Conservation (phyloP, 2,888 invertebrate genomes). For the Phragmatobia fuliginosa region DNA sequence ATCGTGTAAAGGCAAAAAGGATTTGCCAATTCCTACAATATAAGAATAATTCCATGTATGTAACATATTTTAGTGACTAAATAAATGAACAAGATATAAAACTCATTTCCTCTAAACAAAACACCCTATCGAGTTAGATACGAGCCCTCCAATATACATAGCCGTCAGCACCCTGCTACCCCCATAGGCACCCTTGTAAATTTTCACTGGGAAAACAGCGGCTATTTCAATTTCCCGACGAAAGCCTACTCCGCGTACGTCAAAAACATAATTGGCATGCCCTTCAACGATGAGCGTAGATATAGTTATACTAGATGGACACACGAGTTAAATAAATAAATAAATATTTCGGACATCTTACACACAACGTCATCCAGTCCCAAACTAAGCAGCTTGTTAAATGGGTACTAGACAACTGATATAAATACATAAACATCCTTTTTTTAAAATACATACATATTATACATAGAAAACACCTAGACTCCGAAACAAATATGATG, state of each 20-base stretch:
- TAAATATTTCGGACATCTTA: too few species aligned
- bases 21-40: too few species aligned
- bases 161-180: background rate
- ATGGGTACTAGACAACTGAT: too few species aligned
- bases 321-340: too few species aligned
- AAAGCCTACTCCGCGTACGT: slow-evolving; percentile 63
- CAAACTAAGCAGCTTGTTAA: too few species aligned
- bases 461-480: too few species aligned
- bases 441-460: too few species aligned
- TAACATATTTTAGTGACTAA: background rate
- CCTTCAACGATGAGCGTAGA: slow-evolving; percentile 58
- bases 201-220: slow-evolving; percentile 57
- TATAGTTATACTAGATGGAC: slow-evolving; percentile 46
- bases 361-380: too few species aligned
- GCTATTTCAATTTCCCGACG: slow-evolving; percentile 72
- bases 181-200: slow-evolving; percentile 53
- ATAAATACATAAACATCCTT: too few species aligned
- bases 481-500: too few species aligned
- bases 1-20: too few species aligned
- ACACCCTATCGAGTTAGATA: background rate
- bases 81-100: background rate
- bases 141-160: slow-evolving; percentile 12
- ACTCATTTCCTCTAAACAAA: background rate
- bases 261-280: slow-evolving; percentile 82
- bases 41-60: background rate